A percentile compares a stretch with the other conserved stretches of the same genome.
Conservation (phyloP, 2,113 vertebrate species). For the Rissa tridactyla region DNA sequence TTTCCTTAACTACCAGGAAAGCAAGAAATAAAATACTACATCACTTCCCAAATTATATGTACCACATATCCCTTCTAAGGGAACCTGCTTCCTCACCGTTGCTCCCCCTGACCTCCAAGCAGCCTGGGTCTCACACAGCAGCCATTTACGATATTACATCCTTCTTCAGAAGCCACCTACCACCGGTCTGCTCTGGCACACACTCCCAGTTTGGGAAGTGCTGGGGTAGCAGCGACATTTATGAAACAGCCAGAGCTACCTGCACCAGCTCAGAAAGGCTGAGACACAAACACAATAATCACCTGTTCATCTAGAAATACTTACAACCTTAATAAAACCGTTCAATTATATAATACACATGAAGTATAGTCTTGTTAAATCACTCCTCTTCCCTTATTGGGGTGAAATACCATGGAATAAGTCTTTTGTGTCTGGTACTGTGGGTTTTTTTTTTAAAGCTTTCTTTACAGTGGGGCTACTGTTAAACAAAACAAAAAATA, state of each 20-base stretch:
- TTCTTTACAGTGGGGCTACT: not conserved
- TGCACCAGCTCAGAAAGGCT: not conserved
- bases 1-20: not conserved
- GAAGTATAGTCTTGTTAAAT: not conserved
- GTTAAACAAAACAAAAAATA: not conserved
- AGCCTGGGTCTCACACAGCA: not conserved
- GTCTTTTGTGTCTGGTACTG: not conserved
- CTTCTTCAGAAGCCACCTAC: not conserved
- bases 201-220: not conserved
- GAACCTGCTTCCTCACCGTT: not conserved
- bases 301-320: not conserved
- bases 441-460: not conserved
- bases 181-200: not conserved
- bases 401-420: not conserved
- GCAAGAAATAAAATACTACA: rapidly evolving
- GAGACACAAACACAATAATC: not conserved
- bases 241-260: not conserved
- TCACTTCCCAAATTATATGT: not conserved
- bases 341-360: rapidly evolving
- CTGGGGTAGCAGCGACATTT: not conserved
- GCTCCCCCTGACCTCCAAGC: not conserved
- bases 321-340: not conserved
- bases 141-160: rapidly evolving
- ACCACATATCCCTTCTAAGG: not conserved
- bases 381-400: not conserved